Evolutionary conservation across 2,888 invertebrate genomes (phyloP).

Genomic region (Proisotoma minuta): DNA sequence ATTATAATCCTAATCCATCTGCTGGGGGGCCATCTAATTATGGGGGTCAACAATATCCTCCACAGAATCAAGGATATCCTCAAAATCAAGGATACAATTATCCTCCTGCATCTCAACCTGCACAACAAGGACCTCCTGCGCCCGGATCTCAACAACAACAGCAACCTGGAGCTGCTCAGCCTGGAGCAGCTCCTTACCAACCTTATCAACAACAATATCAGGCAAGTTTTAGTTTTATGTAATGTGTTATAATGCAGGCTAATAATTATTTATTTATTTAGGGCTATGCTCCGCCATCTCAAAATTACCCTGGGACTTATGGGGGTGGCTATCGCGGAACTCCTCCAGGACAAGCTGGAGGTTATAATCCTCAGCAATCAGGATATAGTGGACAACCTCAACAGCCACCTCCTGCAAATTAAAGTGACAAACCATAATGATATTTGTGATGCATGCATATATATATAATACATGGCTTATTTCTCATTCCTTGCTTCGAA

Average conservation of each 20-base stretch:
- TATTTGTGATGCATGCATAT: too few species aligned
- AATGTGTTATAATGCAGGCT: not conserved
- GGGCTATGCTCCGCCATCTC: slow-evolving; percentile 42
- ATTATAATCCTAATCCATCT: slow-evolving; percentile 49
- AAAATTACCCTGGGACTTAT: slow-evolving; percentile 5
- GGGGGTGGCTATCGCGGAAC: too few species aligned
- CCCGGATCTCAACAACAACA: slow-evolving; percentile 50
- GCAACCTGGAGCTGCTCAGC: slow-evolving; percentile 43
- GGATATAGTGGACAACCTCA: slow-evolving; percentile 12
- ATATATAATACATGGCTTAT: too few species aligned
- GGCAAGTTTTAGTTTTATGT: slow-evolving; percentile 12
- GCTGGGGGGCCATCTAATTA: slow-evolving; percentile 30
- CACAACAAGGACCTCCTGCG: slow-evolving; percentile 51
- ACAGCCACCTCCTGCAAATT: slow-evolving; percentile 8
- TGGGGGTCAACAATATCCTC: slow-evolving; percentile 34
- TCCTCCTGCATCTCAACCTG: slow-evolving; percentile 47
- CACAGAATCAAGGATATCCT: slow-evolving; percentile 45
- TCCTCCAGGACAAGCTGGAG: slow-evolving; percentile 6
- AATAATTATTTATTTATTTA: slow-evolving; percentile 12
- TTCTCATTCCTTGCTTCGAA: too few species aligned
- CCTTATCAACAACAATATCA: slow-evolving; percentile 56
- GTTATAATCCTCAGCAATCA: slow-evolving; percentile 13
- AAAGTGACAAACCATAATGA: too few species aligned
- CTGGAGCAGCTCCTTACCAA: slow-evolving; percentile 43
- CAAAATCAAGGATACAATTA: slow-evolving; percentile 46